Evolutionary conservation across 1,140 invertebrate species (phyloP), one percentile per base, ranked within the genome.

Genomic region (Leptinotarsa defecta): DNA sequence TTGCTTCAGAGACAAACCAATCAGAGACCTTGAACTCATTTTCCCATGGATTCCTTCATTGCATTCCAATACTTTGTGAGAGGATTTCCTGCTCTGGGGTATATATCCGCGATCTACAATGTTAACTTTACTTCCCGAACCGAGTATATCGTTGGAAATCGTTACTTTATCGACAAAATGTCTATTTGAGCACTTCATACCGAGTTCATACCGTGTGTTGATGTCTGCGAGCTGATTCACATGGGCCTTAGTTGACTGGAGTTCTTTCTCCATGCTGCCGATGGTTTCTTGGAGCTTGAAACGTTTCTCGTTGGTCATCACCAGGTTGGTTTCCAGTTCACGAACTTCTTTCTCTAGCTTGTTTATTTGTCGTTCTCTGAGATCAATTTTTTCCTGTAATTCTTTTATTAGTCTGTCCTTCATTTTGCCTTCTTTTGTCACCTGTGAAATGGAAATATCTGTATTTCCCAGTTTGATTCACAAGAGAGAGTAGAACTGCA

Each of bases 281-380:
- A 84, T 77, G 3, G 80, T 80, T 19, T 84, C 83, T 76, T 84
- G 83, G n/a, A 84, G 70, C 63, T 83, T 83, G 75, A 77, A 84
- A 6, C 83, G 72, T 76, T 83, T 84, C 49, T 80, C 79, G 63
- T 84, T 84, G 2, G 82, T 81, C 24, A 76, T 64, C 20, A 76
- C 68, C 24, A 84, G 48, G 63, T 81, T 79, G 1, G 67, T 68
- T 72, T 84, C 80, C 27, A 84, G 68, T 68, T 84, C 78, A 34
- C 67, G 57, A 17, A 83, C 68, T 61, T 78, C 78, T 61, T 80
- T 77, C 71, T 82, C 77, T 27, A 80, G 43, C 24, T 81, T 78
- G 13, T 67, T 57, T 3, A 79, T 75, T 19, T 78, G 75, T 13
- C 63, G 68, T 48, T 78, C 76, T 48, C 77, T 79, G 6, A 75